Base-by-base conservation (phyloP, 2,797 vertebrate genomes). In the Muscicapa striata region DNA sequence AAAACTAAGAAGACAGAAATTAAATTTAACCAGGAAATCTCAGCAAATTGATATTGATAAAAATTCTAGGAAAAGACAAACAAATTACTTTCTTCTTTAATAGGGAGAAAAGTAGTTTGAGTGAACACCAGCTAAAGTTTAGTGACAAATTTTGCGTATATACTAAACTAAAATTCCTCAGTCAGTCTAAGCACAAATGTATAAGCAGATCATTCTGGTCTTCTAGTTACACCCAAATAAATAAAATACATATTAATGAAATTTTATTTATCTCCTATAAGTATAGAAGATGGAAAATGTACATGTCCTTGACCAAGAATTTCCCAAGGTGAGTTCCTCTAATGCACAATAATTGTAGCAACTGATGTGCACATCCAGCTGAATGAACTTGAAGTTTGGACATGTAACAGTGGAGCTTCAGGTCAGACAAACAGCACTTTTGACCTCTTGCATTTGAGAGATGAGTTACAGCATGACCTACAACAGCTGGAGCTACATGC, bases 1-100 rank as follows among this genome's bases (percentile, higher is more conserved):
- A 73, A 91, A 90, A 45, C 32, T 59, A 75, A 84, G 41, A 76
- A 21, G 19, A 55, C 29, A 92, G 32, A 91, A 90, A 89, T 87
- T 54, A 67, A 85, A 93, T 96, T 88, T 82, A 87, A 72, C 29
- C 20, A 91, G 66, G 78, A 95, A 92, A 91, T 84, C 15, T 90
- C 43, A 91, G 7, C 13, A 92, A 91, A 87, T 52, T 88, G 5
- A 29, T 94, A 94, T 73, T 75, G 82, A 94, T 83, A 27, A 73
- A 84, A 93, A 94, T 43, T 76, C n/a, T 84, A 92, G 40, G 40
- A 77, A 70, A 68, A 77, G 11, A 27, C 11, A 85, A 85, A 84
- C 6, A 52, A 91, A 76, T 64, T 59, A 29, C 77, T 87, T 90
- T 66, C 32, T 73, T 72, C 12, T 73, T 67, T 93, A 78, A 59